A percentile compares a stretch with the other conserved stretches of the same genome.
Conservation (phyloP, 2,113 vertebrate genomes). For the Mustela lutreola region DNA sequence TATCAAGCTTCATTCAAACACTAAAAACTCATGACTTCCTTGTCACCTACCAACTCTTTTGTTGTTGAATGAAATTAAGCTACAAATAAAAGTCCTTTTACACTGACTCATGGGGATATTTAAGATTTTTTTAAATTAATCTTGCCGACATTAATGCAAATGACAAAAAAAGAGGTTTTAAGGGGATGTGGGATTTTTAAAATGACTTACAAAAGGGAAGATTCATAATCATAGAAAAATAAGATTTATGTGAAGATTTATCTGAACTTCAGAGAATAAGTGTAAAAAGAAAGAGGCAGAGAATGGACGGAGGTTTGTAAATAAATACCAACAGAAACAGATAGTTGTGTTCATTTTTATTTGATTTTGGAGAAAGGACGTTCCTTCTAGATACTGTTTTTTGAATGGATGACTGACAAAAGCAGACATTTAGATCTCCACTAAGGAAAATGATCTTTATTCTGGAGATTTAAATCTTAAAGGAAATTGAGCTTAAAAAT, state of each 20-base stretch:
- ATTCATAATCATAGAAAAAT: neutral
- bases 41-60: neutral
- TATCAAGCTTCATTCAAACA: neutral
- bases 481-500: neutral
- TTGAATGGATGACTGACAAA: neutral
- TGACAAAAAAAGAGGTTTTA: neutral
- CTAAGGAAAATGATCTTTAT: neutral
- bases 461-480: neutral
- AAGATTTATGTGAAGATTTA: neutral
- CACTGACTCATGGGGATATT: neutral
- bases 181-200: neutral
- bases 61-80: neutral
- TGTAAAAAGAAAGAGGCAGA: neutral
- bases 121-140: neutral
- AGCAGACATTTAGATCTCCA: neutral
- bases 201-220: neutral
- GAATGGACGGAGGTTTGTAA: neutral
- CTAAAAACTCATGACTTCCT: neutral
- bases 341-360: neutral
- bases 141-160: conserved; percentile 39
- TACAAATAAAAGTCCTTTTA: conserved; percentile 57
- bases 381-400: neutral
- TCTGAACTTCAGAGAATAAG: neutral
- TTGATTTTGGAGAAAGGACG: neutral
- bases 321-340: neutral